These are phyloP conservation scores for Rhinogobius similis DNA, from an alignment of 2,113 vertebrate genomes.

Conservation along the genomic window DNA sequence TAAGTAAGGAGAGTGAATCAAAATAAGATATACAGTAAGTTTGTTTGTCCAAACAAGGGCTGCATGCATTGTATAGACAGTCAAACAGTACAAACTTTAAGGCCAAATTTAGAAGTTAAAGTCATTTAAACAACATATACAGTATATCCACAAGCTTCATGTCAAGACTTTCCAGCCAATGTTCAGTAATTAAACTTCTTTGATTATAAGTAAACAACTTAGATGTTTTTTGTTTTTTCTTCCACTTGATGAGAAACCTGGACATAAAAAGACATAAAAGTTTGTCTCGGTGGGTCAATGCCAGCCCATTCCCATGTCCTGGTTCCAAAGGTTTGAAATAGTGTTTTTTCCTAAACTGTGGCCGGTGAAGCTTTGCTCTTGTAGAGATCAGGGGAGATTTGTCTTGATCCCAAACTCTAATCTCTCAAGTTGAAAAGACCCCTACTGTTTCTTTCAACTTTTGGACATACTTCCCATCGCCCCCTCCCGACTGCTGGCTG, in stretches of 20 bases:
- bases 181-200: not conserved
- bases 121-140: no score
- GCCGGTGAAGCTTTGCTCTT: slow-evolving; percentile 32
- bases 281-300: slow-evolving; percentile 17
- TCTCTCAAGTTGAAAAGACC: slow-evolving; percentile 58
- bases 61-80: no score
- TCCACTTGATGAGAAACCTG: not conserved
- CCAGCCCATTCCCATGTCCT: not conserved
- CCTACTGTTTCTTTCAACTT: slow-evolving; percentile 58
- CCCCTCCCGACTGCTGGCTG: not conserved
- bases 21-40: no score
- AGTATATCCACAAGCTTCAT: not conserved
- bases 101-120: no score
- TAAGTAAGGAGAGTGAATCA: no score
- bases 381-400: slow-evolving; percentile 32
- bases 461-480: slow-evolving; percentile 17
- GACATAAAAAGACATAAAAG: slow-evolving; percentile 13
- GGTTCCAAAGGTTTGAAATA: slow-evolving; percentile 24
- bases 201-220: not conserved
- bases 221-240: not conserved
- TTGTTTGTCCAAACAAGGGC: not conserved
- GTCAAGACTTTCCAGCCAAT: not conserved
- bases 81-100: no score
- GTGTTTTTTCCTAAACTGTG: slow-evolving; percentile 13
- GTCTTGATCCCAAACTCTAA: slow-evolving; percentile 53